Evolutionary conservation across 2,113 vertebrate species (phyloP).

Genomic region (Myrmophylax atrothorax): DNA sequence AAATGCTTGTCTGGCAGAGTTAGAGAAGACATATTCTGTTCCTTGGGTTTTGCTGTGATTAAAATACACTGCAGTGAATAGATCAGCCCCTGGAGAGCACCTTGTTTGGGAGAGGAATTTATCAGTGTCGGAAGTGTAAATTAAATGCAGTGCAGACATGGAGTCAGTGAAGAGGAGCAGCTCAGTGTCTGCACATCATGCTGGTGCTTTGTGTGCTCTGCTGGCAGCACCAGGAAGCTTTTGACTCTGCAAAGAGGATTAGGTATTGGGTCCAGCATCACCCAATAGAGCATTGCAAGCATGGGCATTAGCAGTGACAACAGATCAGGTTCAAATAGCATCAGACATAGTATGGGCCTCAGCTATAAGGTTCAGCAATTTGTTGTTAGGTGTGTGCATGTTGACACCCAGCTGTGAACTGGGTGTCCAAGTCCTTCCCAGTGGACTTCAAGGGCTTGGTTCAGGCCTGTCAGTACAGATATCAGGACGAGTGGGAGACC

Average conservation of each 20-base stretch:
- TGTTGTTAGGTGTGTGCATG: neutral
- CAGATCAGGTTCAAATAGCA: rapidly evolving
- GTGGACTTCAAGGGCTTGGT: neutral
- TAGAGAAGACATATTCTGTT: slow-evolving; percentile 24
- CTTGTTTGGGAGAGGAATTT: slow-evolving; percentile 33
- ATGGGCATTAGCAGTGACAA: neutral
- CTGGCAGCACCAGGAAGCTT: neutral
- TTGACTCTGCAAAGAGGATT: neutral
- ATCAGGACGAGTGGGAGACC: neutral
- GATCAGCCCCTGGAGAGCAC: slow-evolving; percentile 1
- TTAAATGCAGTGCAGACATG: neutral
- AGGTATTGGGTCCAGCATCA: rapidly evolving
- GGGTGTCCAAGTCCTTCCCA: neutral
- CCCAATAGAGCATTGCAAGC: neutral
- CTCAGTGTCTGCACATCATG: neutral
- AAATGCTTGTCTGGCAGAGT: slow-evolving; percentile 39
- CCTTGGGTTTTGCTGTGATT: slow-evolving; percentile 8
- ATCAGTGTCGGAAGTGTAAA: neutral
- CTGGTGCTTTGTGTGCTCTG: neutral
- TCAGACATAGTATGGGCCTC: neutral
- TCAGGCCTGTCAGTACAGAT: neutral
- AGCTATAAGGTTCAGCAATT: neutral
- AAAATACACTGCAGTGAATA: neutral
- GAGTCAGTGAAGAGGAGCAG: neutral
- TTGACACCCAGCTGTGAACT: neutral